These are phyloP conservation scores for Probaryconus sp. DNA, from an alignment of 1,140 invertebrate genomes.

Conservation along the genomic window DNA sequence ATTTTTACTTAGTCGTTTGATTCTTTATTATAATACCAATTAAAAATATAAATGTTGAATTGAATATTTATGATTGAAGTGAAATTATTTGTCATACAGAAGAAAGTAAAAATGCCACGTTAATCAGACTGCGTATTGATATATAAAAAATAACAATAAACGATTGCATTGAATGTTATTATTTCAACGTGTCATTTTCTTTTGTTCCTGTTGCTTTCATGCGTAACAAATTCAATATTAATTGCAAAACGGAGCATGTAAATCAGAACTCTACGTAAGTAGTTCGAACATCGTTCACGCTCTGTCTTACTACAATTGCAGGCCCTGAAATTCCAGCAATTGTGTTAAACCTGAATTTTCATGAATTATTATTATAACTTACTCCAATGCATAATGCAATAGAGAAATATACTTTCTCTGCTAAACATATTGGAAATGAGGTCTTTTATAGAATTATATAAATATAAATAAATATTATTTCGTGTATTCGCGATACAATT, in stretches of 20 bases:
- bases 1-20: no score
- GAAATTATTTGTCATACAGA: no score
- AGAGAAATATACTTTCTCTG: slow-evolving; percentile 55
- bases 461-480: slow-evolving; percentile 18
- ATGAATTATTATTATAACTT: slow-evolving; percentile 34
- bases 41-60: no score
- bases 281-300: slow-evolving; percentile 23
- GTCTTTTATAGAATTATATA: slow-evolving; percentile 38
- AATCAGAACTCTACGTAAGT: slow-evolving; percentile 19
- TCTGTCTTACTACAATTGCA: slow-evolving; percentile 6
- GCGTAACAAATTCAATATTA: slow-evolving; percentile 9
- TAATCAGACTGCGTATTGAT: no score
- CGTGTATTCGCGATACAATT: no score
- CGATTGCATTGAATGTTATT: no score
- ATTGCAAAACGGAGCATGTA: slow-evolving; percentile 29
- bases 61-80: no score
- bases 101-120: no score
- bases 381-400: slow-evolving; percentile 46
- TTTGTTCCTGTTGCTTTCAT: slow-evolving; percentile 22
- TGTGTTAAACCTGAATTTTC: slow-evolving; percentile 11
- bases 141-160: no score
- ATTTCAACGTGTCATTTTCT: no score
- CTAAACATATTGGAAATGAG: slow-evolving; percentile 33
- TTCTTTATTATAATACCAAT: no score
- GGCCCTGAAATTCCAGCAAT: not conserved